Evolutionary conservation across 2,797 vertebrate genomes (phyloP).

Genomic region (Mormyrops boulengeri): DNA sequence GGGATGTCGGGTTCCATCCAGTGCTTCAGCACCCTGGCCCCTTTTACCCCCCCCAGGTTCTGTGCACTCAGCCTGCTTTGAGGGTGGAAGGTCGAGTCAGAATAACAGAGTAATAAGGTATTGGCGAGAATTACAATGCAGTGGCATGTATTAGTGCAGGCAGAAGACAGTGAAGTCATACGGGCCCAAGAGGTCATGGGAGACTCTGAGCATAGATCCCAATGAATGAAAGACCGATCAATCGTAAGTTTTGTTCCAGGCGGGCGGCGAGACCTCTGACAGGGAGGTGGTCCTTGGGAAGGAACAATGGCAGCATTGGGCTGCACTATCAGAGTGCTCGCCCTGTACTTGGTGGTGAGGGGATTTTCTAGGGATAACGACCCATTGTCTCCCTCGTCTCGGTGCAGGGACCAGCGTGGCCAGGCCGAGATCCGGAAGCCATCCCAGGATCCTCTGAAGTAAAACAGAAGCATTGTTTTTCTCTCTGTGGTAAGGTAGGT

Average conservation of each 20-base stretch:
- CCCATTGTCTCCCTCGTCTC: constrained; percentile 54
- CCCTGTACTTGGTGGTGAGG: constrained; percentile 71
- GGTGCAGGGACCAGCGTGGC: constrained; percentile 43
- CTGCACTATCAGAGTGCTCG: constrained; percentile 51
- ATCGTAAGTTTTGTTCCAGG: constrained; percentile 30
- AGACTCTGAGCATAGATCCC: not conserved
- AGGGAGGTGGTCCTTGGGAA: not conserved
- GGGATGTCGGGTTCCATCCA: not conserved
- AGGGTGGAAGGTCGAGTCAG: not conserved
- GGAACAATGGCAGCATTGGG: constrained; percentile 55
- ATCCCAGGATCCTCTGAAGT: constrained; percentile 38
- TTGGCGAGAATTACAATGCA: not conserved
- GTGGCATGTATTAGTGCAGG: not conserved
- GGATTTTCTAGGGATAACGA: constrained; percentile 55
- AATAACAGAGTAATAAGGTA: not conserved
- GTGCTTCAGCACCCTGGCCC: not conserved
- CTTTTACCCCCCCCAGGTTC: not conserved
- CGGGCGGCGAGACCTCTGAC: constrained; percentile 30
- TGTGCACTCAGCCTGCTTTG: not conserved
- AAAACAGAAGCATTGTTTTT: constrained; percentile 21
- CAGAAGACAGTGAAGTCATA: not conserved
- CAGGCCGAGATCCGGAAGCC: constrained; percentile 43
- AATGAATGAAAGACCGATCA: constrained; percentile 38
- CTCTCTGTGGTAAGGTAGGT: constrained; percentile 53
- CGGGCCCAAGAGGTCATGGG: not conserved